Conservation (phyloP, 2,888 invertebrate genomes). For the Neelides folsomi region DNA sequence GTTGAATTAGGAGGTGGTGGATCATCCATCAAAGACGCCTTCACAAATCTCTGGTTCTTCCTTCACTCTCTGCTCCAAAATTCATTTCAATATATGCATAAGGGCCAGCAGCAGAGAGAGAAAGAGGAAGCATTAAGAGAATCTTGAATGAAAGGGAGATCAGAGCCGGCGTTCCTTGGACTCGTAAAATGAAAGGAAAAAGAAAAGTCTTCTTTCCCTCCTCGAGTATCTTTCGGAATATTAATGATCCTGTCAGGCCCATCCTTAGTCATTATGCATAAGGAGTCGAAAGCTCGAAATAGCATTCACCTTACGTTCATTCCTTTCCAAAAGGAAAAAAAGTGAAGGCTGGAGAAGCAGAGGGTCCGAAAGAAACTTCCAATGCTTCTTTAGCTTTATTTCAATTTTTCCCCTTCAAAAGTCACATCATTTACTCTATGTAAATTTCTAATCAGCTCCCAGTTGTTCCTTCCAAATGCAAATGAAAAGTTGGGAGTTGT, state of each 20-base stretch:
- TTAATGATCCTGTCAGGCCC: conserved; percentile 20
- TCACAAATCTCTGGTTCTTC: conserved; percentile 3
- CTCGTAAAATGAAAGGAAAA: conserved; percentile 1
- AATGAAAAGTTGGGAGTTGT: too few species aligned
- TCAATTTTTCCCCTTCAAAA: conserved; percentile 4
- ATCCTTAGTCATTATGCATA: conserved; percentile 16
- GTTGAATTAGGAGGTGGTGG: conserved; percentile 6
- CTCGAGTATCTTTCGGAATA: conserved; percentile 15
- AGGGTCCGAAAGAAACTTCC: too few species aligned
- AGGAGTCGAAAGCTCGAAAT: conserved; percentile 1
- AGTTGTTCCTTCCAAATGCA: too few species aligned
- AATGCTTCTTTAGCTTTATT: background rate
- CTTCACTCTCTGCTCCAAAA: too few species aligned
- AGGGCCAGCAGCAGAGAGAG: too few species aligned
- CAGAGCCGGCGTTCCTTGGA: too few species aligned
- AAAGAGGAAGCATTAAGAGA: too few species aligned
- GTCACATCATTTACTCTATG: background rate
- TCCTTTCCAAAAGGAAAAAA: background rate
- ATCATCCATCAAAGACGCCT: conserved; percentile 7
- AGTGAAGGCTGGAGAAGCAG: background rate
- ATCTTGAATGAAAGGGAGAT: too few species aligned
- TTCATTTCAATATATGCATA: too few species aligned
- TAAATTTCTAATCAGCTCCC: too few species aligned
- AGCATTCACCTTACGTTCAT: background rate
- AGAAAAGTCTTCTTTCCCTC: background rate